Base-by-base conservation (phyloP, 2,888 invertebrate genomes). In the Limnephilus auricula region DNA sequence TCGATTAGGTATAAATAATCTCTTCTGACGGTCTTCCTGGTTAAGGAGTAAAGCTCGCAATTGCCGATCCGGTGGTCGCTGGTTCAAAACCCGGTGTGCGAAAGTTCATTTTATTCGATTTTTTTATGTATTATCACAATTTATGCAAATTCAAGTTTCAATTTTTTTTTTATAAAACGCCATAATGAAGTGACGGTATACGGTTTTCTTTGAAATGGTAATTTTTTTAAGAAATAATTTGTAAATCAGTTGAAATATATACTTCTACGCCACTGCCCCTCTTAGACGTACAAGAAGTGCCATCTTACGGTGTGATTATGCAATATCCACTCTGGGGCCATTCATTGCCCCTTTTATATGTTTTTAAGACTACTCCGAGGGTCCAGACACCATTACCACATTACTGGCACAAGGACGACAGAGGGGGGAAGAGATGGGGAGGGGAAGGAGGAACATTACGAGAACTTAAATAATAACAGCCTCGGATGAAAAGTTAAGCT, bases 301-400 rank as follows among this genome's bases (percentile, higher is more conserved):
- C 90, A 90, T 90, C 90, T 90, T 90, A 82, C 87, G 86, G 89
- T 92, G 92, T 92, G 92, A 92, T 92, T 92, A 92, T 92, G 92
- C 92, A 92, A 92, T 92, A 92, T 91, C 91, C 92, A 91, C 91
- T 88, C 79, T 88, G 92, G 92, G 89, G 82, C 86, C 91, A 90
- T 92, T 91, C 91, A 91, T 91, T 92, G 90, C 91, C 92, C 92
- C 92, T 90, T 92, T 92, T 92, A 92, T 92, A 90, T 87, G 92
- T 92, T 92, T 92, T 92, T 92, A 92, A 92, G 92, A 92, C 92
- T 91, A 80, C 92, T 92, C 89, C 34, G 85, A 84, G 92, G 87
- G 92, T 90, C 92, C 92, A 92, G 91, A 90, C 90, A 30, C 91
- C 92, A 92, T 92, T 92, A 92, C 90, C 65, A 87, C 87, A 65